Evolutionary conservation across 1,140 invertebrate species (phyloP).

Genomic region (Drosophila rhopaloa): DNA sequence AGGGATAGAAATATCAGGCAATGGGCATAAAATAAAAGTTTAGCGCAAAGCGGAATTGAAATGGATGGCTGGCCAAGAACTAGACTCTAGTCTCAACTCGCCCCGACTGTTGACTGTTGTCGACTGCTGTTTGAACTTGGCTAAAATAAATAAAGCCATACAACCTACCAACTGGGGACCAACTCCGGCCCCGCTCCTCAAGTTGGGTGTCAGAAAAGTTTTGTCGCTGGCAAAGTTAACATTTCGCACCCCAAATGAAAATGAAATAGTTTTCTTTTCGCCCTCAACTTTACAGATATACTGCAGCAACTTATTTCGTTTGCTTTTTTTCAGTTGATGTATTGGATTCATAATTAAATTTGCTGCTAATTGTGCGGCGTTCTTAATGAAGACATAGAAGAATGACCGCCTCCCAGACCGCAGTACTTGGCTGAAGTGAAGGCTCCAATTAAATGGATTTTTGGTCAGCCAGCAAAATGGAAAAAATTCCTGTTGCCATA

Average conservation of each 20-base stretch:
- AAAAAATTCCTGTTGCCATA: constrained; percentile 21
- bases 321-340: constrained; percentile 28
- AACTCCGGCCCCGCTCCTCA: constrained; percentile 36
- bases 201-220: constrained; percentile 68
- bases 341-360: constrained; percentile 76
- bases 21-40: constrained; percentile 75
- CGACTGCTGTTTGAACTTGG: constrained; percentile 73
- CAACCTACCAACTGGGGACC: constrained; percentile 58
- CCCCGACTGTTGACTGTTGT: constrained; percentile 45
- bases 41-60: constrained; percentile 73
- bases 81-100: constrained; percentile 41
- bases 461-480: constrained; percentile 2
- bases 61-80: constrained; percentile 70
- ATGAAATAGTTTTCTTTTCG: constrained; percentile 68
- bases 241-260: constrained; percentile 62
- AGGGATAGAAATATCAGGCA: constrained; percentile 43
- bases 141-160: constrained; percentile 83
- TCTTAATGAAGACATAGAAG: constrained; percentile 38
- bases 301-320: constrained; percentile 8
- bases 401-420: constrained; percentile 12
- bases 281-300: constrained; percentile 27
- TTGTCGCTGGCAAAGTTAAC: constrained; percentile 53
- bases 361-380: constrained; percentile 37
- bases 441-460: constrained; percentile 37
- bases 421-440: constrained; percentile 2